Evolutionary conservation across 2,888 invertebrate species (phyloP), one percentile per base, ranked within the genome.

Genomic region (Dryomyza anilis): DNA sequence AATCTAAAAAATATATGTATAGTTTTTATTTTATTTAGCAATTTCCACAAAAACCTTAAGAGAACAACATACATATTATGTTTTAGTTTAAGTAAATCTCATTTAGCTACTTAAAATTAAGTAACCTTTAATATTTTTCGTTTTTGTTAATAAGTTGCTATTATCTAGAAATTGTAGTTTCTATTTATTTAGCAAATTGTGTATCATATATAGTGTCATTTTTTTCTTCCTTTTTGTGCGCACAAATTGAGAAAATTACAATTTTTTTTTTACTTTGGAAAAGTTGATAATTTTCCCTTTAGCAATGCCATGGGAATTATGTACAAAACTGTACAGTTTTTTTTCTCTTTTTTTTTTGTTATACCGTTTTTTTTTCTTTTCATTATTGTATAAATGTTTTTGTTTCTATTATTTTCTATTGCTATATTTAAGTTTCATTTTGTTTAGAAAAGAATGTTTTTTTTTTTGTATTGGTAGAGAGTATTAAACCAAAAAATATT

Each of bases 91-190:
- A 23, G n/a, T 23, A 6, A 25, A 27, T 7, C 5, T 8, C n/a
- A 50, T 50, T 50, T 25, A 25, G n/a, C 50, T 59, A 59, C 59
- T 59, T 60, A 48, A 12, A 23, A 21, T 60, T 50, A 60, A 60
- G 59, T 60, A 48, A n/a, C 3, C 8, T 29, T n/a, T 36, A 45
- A 33, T 14, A 52, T 29, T 50, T 52, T 43, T 39, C 70, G 0
- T 67, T 72, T 70, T 60, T 75, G 71, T 56, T 72, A 68, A 30
- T 73, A 67, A 63, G 63, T 74, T 73, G 79, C 79, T 78, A 76
- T 77, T 75, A 69, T 71, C 70, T 74, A 73, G 77, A 74, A 78
- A 74, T 74, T 71, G 69, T 67, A 70, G 71, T 74, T 76, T 77
- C 74, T 76, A 73, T 67, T 73, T 73, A 74, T 72, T 73, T 72